A percentile compares a stretch with the other conserved stretches of the same genome.
Conservation (phyloP, 1,140 invertebrate genomes). For the Drosophila triauraria region DNA sequence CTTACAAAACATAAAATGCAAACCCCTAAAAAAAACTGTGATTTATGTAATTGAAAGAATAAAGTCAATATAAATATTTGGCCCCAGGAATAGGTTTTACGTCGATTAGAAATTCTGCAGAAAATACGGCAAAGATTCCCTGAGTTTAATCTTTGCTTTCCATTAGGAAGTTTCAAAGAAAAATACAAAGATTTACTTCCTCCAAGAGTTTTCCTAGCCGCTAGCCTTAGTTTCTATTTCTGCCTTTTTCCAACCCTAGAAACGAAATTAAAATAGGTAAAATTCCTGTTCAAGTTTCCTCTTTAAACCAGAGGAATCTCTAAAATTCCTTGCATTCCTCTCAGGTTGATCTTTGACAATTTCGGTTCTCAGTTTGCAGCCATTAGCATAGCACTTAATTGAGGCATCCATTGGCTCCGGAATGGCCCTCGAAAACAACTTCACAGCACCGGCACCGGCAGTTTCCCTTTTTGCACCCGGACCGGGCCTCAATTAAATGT, state of each 20-base stretch:
- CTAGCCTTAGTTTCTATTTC: background rate
- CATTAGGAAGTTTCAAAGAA: constrained; percentile 12
- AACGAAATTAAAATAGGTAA: constrained; percentile 3
- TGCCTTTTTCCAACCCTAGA: background rate
- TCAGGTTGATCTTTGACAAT: constrained; percentile 4
- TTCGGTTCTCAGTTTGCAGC: constrained; percentile 5
- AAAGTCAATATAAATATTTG: background rate
- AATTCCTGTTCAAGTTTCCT: background rate
- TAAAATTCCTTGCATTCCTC: background rate
- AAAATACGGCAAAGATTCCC: background rate
- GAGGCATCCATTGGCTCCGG: constrained; percentile 30
- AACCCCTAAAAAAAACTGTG: background rate
- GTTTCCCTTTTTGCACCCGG: constrained; percentile 1
- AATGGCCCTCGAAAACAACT: constrained; percentile 31
- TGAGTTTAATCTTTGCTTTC: constrained; percentile 18
- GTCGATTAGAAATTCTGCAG: background rate
- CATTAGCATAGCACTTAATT: constrained; percentile 38
- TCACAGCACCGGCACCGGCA: constrained; percentile 5
- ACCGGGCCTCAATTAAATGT: constrained; percentile 44
- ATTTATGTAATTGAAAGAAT: constrained; percentile 5
- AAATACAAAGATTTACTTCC: background rate
- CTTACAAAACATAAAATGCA: background rate
- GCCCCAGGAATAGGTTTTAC: too few relatives aligned
- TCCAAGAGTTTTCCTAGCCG: background rate
- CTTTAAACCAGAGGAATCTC: background rate